Conservation (phyloP, 2,797 vertebrate genomes). For the Geotrypetes seraphini region DNA sequence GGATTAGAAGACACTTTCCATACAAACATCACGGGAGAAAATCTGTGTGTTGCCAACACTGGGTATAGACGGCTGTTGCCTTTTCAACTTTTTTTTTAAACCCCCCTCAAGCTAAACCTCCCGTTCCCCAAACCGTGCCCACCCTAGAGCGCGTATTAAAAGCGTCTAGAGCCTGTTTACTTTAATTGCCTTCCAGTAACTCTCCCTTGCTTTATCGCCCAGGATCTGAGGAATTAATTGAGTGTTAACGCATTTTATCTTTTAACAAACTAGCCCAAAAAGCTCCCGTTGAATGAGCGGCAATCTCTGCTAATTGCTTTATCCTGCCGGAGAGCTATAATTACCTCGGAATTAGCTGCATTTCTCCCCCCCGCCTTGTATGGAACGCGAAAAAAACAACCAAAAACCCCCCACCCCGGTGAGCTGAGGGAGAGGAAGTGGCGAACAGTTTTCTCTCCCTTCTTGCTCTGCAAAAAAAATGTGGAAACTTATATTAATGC, state of each 20-base stretch:
- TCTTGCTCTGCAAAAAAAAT: no score
- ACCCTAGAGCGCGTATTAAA: not conserved
- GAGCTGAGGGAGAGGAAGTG: not conserved
- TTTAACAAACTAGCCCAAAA: conserved; percentile 21
- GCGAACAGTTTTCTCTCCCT: no score
- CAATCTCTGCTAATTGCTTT: conserved; percentile 22
- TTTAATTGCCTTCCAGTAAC: conserved; percentile 8
- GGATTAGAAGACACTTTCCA: no score
- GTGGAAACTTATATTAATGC: no score
- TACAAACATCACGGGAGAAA: no score
- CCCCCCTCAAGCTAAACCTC: no score
- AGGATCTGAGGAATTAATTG: conserved; percentile 29
- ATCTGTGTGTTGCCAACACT: no score
- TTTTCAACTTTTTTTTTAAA: no score
- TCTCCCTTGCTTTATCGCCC: conserved; percentile 12
- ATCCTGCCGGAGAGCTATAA: conserved; percentile 18
- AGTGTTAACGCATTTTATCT: conserved; percentile 33
- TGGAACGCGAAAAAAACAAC: not conserved
- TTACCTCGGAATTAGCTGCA: conserved; percentile 25
- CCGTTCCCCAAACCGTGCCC: not conserved
- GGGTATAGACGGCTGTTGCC: no score
- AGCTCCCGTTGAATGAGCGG: conserved; percentile 4
- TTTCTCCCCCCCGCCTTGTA: conserved; percentile 9
- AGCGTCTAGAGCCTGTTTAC: conserved; percentile 4
- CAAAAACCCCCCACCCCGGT: no score